Evolutionary conservation across 2,113 vertebrate species (phyloP), one percentile per base, ranked within the genome.

Genomic region (Corvus hawaiiensis): DNA sequence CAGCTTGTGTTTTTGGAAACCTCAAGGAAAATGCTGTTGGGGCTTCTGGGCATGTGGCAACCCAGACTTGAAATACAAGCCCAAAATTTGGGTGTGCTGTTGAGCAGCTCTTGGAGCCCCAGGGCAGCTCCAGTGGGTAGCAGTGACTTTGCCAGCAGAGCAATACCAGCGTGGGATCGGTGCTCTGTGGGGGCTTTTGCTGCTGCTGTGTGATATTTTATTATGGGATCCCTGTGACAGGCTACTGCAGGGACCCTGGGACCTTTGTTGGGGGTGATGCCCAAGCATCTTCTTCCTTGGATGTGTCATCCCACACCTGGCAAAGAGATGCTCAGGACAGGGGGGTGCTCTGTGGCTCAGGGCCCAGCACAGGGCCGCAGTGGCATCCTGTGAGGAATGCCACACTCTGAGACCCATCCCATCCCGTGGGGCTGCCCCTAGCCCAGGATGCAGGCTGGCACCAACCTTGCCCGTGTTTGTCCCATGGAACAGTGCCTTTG

Each of bases 131-230:
- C 1, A 2, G 13, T 4, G 26, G 30, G 24, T 22, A 72, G 22
- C 58, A 83, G 39, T 1, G 4, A 13, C 54, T 76, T 85, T 80
- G 72, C 67, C 5, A 23, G 48, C 0, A 6, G 66, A 56, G 7
- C 1, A 1, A 2, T 5, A 7, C 18, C 4, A 2, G 23, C 35
- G 39, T 11, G 8, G 37, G 37, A 13, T 69, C 0, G 0, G 22
- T 66, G 63, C 52, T 67, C 72, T 63, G 39, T 23, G 51, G 9
- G 62, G 69, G 67, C 16, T 72, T 79, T 55, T 73, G 22, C 35
- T 77, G 55, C 63, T 10, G 5, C 71, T 81, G 17, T 27, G 24
- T 44, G 3, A 2, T 30, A 33, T 62, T 61, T 27, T 58, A 3
- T n/a, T 37, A 7, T 1, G 18, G 33, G 55, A 59, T 8, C 48